A percentile compares a stretch with the other conserved stretches of the same genome.
phyloP scores from a whole-genome alignment of 2,888 invertebrate genomes.

The Agrochola litura region DNA sequence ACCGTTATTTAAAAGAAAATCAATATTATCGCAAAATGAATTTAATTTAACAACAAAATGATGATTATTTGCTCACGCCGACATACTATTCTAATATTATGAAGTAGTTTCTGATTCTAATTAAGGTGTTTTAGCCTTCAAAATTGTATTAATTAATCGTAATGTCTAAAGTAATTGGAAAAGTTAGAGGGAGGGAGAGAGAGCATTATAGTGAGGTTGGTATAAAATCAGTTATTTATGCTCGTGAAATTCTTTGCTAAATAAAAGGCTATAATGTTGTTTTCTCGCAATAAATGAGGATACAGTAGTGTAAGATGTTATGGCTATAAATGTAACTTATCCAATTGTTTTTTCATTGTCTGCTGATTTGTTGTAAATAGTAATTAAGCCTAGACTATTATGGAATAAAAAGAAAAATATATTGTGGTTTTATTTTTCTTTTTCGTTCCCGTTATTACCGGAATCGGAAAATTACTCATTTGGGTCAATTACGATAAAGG shows the following conservation, averaged over 20 bases:
- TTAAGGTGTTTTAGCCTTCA: slow-evolving; percentile 62
- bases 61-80: too few relatives aligned
- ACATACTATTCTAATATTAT: slow-evolving; percentile 38
- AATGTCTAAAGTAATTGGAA: slow-evolving; percentile 44
- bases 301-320: slow-evolving; percentile 56
- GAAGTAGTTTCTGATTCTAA: slow-evolving; percentile 50
- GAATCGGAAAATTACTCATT: neutral
- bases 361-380: slow-evolving; percentile 72
- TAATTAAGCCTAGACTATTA: slow-evolving; percentile 59
- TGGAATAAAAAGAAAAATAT: slow-evolving; percentile 56
- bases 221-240: slow-evolving; percentile 58
- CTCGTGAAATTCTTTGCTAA: slow-evolving; percentile 41
- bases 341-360: slow-evolving; percentile 62
- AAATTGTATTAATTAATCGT: slow-evolving; percentile 49
- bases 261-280: slow-evolving; percentile 41
- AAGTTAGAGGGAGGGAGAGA: slow-evolving; percentile 25
- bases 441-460: neutral
- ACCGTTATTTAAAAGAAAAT: neutral
- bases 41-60: neutral
- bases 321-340: slow-evolving; percentile 58
- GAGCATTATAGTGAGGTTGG: slow-evolving; percentile 37
- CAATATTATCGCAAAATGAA: neutral
- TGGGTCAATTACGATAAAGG: too few relatives aligned
- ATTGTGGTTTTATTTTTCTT: slow-evolving; percentile 48
- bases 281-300: slow-evolving; percentile 36